Evolutionary conservation across 2,113 vertebrate genomes (phyloP).

Genomic region (Oenanthe oenanthe): DNA sequence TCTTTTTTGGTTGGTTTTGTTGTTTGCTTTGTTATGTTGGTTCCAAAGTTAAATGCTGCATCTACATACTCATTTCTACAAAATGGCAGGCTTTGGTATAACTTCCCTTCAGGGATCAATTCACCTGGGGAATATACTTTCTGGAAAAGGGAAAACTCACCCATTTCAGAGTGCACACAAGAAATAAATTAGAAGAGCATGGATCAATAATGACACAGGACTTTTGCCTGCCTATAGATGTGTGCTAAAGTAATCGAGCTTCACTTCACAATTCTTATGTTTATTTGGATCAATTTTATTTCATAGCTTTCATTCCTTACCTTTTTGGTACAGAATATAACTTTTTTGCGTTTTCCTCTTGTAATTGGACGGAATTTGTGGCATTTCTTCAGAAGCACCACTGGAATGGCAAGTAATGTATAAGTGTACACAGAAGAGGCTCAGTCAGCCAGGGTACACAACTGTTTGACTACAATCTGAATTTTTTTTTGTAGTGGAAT

Average conservation of each 20-base stretch:
- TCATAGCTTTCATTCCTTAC: neutral
- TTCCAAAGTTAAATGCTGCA: neutral
- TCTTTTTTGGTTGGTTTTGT: neutral
- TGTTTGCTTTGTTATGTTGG: neutral
- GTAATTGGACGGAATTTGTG: neutral
- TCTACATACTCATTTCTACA: neutral
- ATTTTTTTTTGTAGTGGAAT: neutral
- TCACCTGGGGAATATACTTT: neutral
- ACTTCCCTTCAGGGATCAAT: neutral
- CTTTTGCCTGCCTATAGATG: neutral
- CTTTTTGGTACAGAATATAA: neutral
- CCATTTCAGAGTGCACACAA: neutral
- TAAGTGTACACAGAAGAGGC: neutral
- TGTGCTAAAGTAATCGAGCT: neutral
- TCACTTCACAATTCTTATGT: neutral
- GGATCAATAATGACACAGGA: neutral
- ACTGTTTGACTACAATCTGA: accelerated
- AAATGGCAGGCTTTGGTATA: neutral
- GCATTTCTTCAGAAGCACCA: neutral
- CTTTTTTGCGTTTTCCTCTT: neutral
- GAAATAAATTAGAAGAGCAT: neutral
- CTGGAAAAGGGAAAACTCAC: neutral
- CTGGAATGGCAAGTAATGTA: neutral
- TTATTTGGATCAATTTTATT: neutral
- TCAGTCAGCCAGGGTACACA: neutral